phyloP scores from a whole-genome alignment of 2,797 vertebrate species.

The Botia kubotai region DNA sequence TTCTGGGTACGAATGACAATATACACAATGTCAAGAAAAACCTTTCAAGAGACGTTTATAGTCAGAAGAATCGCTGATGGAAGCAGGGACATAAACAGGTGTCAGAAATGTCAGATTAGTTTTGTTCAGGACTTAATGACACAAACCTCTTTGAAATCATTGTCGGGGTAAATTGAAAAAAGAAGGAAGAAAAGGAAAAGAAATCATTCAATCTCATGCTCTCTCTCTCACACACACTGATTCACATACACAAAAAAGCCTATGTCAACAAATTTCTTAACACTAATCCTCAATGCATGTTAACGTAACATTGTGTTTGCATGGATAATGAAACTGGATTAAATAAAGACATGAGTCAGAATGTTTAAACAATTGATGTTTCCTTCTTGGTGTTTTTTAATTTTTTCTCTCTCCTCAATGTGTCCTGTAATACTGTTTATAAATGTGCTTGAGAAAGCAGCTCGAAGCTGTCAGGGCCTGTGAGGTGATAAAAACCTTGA shows the following conservation, averaged over 20 bases:
- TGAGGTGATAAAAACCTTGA: slow-evolving; percentile 85
- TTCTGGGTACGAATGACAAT: slow-evolving; percentile 15
- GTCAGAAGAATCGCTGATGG: slow-evolving; percentile 19
- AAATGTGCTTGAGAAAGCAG: slow-evolving; percentile 73
- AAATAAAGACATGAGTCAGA: slow-evolving; percentile 65
- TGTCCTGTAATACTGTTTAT: slow-evolving; percentile 71
- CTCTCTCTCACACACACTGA: not conserved
- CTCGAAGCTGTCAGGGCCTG: slow-evolving; percentile 86
- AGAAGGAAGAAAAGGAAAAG: not conserved
- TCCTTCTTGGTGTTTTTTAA: slow-evolving; percentile 26
- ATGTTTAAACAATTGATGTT: slow-evolving; percentile 71
- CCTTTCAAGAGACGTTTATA: not conserved
- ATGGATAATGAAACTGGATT: slow-evolving; percentile 69
- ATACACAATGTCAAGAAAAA: slow-evolving; percentile 13
- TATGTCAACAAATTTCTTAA: slow-evolving; percentile 64
- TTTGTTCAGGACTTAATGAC: slow-evolving; percentile 33
- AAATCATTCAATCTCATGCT: slow-evolving; percentile 5
- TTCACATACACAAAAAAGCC: slow-evolving; percentile 50
- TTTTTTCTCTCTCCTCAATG: slow-evolving; percentile 43
- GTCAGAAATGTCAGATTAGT: slow-evolving; percentile 56
- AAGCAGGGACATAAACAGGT: slow-evolving; percentile 35
- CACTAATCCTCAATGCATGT: slow-evolving; percentile 73
- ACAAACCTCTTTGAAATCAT: slow-evolving; percentile 36
- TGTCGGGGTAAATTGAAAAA: slow-evolving; percentile 52
- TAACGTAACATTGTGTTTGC: slow-evolving; percentile 61